Conservation (phyloP, 1,140 invertebrate species). For the Pollicipes pollicipes region DNA sequence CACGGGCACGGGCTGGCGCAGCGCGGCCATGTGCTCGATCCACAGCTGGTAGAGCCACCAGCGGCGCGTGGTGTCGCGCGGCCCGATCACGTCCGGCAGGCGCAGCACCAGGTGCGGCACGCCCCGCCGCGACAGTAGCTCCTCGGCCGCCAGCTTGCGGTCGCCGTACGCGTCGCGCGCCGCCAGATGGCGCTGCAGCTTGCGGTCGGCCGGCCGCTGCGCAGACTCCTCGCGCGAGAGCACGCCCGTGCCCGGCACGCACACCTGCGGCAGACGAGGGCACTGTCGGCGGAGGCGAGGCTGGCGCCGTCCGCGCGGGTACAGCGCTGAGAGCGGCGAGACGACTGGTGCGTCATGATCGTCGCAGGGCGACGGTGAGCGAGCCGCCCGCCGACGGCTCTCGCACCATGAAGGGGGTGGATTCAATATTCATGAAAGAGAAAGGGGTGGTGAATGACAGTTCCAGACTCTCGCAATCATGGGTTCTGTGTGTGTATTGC, state of each 20-base stretch:
- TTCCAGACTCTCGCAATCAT: too few relatives aligned
- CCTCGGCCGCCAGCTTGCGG: not conserved
- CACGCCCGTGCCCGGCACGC: not conserved
- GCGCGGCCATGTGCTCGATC: slow-evolving; percentile 25
- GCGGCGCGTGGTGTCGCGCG: slow-evolving; percentile 30
- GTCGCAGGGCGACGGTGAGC: too few relatives aligned
- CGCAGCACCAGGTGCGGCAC: slow-evolving; percentile 24
- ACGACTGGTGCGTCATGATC: too few relatives aligned
- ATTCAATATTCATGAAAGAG: not conserved
- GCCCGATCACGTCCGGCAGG: slow-evolving; percentile 33
- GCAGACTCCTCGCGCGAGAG: not conserved
- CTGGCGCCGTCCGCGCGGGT: too few relatives aligned
- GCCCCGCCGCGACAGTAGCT: not conserved
- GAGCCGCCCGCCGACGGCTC: too few relatives aligned
- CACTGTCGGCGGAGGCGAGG: too few relatives aligned
- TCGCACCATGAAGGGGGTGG: too few relatives aligned
- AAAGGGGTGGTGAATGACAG: not conserved
- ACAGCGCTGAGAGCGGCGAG: too few relatives aligned
- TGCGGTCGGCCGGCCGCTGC: not conserved
- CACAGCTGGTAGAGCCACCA: slow-evolving; percentile 35
- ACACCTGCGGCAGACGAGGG: not conserved
- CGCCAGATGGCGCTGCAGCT: not conserved
- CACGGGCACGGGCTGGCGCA: slow-evolving; percentile 23
- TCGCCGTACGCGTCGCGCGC: not conserved
- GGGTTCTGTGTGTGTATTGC: too few relatives aligned